Evolutionary conservation across 1,140 invertebrate species (phyloP).

Genomic region (Neodiprion lecontei): DNA sequence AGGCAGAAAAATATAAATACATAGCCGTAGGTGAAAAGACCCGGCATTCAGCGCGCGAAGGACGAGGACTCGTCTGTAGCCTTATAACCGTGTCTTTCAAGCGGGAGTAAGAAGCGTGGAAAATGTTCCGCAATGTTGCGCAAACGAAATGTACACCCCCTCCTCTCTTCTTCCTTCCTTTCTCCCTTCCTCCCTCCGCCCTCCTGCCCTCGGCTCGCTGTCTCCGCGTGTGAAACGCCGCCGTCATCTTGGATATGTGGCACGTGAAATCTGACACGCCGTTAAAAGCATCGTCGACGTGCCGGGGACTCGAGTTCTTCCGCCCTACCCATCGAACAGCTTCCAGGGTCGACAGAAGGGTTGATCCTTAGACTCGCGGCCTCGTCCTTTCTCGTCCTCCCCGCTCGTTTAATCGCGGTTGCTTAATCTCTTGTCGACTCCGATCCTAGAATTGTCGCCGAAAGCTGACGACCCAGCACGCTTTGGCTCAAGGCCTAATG

Average conservation of each 20-base stretch:
- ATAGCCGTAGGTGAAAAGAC: no score
- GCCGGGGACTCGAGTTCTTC: neutral
- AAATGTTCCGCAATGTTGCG: constrained; percentile 26
- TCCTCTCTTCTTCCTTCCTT: neutral
- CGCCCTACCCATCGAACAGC: constrained; percentile 8
- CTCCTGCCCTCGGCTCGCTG: neutral
- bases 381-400: neutral
- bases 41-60: no score
- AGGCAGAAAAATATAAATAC: no score
- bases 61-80: neutral
- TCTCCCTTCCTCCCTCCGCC: neutral
- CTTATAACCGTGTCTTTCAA: neutral
- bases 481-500: neutral
- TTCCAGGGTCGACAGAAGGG: neutral
- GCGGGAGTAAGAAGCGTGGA: constrained; percentile 6
- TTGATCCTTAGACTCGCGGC: neutral
- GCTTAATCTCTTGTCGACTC: constrained; percentile 2
- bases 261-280: constrained; percentile 34
- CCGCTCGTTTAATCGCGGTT: neutral
- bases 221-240: neutral
- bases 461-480: neutral
- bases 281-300: constrained; percentile 38
- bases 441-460: neutral
- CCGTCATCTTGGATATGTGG: constrained; percentile 7
- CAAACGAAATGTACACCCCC: constrained; percentile 34